Base-by-base conservation (phyloP, 2,888 invertebrate species). In the Labia minor region DNA sequence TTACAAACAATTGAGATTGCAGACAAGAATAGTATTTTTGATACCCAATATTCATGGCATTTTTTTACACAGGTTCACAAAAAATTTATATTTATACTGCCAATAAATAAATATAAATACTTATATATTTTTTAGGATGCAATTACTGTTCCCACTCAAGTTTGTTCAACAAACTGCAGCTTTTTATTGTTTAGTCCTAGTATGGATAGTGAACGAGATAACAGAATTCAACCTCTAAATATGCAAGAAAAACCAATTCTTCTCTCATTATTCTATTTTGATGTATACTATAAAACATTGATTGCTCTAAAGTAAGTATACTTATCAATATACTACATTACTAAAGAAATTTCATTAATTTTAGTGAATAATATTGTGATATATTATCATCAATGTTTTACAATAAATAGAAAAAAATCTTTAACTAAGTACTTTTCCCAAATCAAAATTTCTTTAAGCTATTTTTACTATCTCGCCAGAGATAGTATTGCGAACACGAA, bases 21-120 rank as follows among this genome's bases (percentile, higher is more conserved):
- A 0, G 87, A 89, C 69, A 82, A 83, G 63, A 84, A 88, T 61
- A 85, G 86, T 70, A 90, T 88, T 75, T 92, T 92, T 73, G 90
- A 88, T 16, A 82, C 87, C 68, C 90, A 93, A 77, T 91, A 88
- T 71, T 90, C 92, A 62, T 93, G 95, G 94, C 90, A 91, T 76
- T 87, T 89, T 1, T 81, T 94, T 21, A 88, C 90, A 0, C 84
- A 90, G 77, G 81, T 80, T n/a, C n/a, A n/a, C n/a, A n/a, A 73
- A 66, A 72, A 1, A 63, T 18, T 18, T 16, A 6, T 19, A 4
- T 1, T 11, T 0, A 19, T 18, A 26, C 3, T 26, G 26, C 8
- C 8, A 6, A 3, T 3, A 26, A 26, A 6, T 26, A 26, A 26
- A 6, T 6, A 26, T 26, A 26, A 26, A 26, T 26, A 26, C 8